A percentile compares a stretch with the other conserved stretches of the same genome.
Conservation (phyloP, 2,797 vertebrate genomes). For the Karalla daura region DNA sequence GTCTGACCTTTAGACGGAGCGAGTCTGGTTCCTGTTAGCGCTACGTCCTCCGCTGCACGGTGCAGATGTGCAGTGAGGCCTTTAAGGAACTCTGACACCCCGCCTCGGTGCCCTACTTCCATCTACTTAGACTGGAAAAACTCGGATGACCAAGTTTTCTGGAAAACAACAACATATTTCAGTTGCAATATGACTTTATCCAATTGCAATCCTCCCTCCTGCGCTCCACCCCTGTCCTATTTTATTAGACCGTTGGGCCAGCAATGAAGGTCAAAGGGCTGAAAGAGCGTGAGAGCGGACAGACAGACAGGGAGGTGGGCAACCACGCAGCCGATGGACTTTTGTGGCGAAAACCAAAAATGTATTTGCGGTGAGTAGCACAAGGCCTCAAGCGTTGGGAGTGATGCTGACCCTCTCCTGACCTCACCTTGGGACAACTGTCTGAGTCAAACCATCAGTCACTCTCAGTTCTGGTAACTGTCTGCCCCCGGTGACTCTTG, state of each 20-base stretch:
- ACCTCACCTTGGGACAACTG: slow-evolving; percentile 22
- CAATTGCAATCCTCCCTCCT: slow-evolving; percentile 32
- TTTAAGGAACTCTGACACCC: slow-evolving; percentile 41
- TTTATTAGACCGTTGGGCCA: slow-evolving; percentile 36
- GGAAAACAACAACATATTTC: slow-evolving; percentile 62
- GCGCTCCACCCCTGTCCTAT: slow-evolving; percentile 23
- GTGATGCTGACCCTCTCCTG: slow-evolving; percentile 34
- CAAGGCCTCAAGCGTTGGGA: no score
- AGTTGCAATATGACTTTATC: slow-evolving; percentile 62
- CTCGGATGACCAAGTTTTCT: slow-evolving; percentile 49
- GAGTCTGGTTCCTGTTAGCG: slow-evolving; percentile 73
- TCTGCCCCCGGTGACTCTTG: slow-evolving; percentile 24
- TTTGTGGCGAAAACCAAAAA: background rate
- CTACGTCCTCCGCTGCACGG: slow-evolving; percentile 49
- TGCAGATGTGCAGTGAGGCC: slow-evolving; percentile 60
- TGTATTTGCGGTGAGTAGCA: background rate
- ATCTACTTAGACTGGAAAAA: slow-evolving; percentile 55
- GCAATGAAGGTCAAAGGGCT: slow-evolving; percentile 23
- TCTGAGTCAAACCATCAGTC: slow-evolving; percentile 53
- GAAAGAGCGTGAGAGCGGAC: background rate
- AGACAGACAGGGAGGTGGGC: background rate
- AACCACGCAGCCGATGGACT: background rate
- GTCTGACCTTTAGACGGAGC: slow-evolving; percentile 44
- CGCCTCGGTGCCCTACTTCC: slow-evolving; percentile 59
- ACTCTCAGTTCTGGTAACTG: slow-evolving; percentile 41